These are phyloP conservation scores for Epinotia bilunana DNA, from an alignment of 2,888 invertebrate species.

Conservation along the genomic window DNA sequence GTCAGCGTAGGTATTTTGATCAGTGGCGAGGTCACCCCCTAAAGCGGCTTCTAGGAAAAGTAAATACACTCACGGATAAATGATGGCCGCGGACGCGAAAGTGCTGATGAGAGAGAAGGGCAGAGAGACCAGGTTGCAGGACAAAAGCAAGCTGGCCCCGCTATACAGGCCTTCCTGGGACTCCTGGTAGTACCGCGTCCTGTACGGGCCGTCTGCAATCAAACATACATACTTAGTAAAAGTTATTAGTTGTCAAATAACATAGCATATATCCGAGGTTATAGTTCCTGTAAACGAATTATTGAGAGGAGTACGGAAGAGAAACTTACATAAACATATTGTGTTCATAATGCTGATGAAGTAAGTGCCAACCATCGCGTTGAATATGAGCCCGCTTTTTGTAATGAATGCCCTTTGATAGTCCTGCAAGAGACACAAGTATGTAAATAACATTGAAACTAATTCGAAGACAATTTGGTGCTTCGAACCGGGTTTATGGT, in stretches of 20 bases:
- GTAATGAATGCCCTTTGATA: slow-evolving; percentile 89
- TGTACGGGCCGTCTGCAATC: slow-evolving; percentile 89
- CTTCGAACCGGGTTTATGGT: slow-evolving; percentile 16
- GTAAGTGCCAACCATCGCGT: slow-evolving; percentile 87
- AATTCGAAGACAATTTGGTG: slow-evolving; percentile 12
- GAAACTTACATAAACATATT: slow-evolving; percentile 87
- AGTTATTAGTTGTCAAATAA: not conserved
- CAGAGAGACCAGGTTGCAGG: slow-evolving; percentile 91
- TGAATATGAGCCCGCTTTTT: slow-evolving; percentile 88
- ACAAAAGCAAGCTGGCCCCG: slow-evolving; percentile 92
- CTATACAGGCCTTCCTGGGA: slow-evolving; percentile 95
- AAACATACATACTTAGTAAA: no score
- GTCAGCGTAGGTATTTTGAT: no score
- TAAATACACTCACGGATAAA: slow-evolving; percentile 86
- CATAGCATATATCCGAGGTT: not conserved
- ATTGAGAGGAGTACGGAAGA: not conserved
- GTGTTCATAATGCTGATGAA: slow-evolving; percentile 88
- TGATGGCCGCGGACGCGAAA: slow-evolving; percentile 88
- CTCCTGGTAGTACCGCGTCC: slow-evolving; percentile 97
- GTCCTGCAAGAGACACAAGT: slow-evolving; percentile 68
- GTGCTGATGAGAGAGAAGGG: slow-evolving; percentile 92
- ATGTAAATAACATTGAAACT: not conserved
- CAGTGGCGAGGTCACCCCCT: not conserved
- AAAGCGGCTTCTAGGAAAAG: not conserved
- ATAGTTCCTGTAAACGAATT: not conserved